phyloP scores from a whole-genome alignment of 2,797 vertebrate genomes.

The Siniperca scherzeri region DNA sequence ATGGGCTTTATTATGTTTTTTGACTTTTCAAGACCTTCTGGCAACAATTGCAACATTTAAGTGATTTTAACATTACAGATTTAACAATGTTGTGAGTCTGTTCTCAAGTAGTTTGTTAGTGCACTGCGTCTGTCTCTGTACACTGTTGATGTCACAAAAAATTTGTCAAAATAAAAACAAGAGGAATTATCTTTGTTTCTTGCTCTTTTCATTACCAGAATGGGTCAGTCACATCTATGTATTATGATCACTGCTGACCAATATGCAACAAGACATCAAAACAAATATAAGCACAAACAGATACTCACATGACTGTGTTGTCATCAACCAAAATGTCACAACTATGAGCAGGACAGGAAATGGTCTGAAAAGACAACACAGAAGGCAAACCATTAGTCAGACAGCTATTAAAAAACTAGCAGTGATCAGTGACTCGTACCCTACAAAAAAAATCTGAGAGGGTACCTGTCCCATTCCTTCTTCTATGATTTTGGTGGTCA shows the following conservation, averaged over 20 bases:
- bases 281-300: constrained; percentile 20
- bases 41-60: background rate
- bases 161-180: background rate
- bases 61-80: background rate
- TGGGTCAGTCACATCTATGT: background rate
- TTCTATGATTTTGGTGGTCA: constrained; percentile 99
- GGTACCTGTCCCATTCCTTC: constrained; percentile 99
- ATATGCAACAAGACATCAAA: constrained; percentile 15
- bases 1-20: background rate
- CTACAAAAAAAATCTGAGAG: background rate
- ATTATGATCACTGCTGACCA: constrained; percentile 6
- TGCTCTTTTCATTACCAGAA: background rate
- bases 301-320: constrained; percentile 99
- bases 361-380: constrained; percentile 88
- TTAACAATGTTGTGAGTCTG: background rate
- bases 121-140: background rate
- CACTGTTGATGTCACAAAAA: background rate
- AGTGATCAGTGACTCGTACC: background rate
- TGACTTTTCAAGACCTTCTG: background rate
- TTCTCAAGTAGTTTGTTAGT: background rate
- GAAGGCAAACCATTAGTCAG: constrained; percentile 47
- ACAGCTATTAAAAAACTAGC: background rate
- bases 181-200: background rate
- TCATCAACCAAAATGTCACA: constrained; percentile 99
- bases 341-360: constrained; percentile 99